Evolutionary conservation across 2,888 invertebrate genomes (phyloP).

Genomic region (Periphyllus acericola): DNA sequence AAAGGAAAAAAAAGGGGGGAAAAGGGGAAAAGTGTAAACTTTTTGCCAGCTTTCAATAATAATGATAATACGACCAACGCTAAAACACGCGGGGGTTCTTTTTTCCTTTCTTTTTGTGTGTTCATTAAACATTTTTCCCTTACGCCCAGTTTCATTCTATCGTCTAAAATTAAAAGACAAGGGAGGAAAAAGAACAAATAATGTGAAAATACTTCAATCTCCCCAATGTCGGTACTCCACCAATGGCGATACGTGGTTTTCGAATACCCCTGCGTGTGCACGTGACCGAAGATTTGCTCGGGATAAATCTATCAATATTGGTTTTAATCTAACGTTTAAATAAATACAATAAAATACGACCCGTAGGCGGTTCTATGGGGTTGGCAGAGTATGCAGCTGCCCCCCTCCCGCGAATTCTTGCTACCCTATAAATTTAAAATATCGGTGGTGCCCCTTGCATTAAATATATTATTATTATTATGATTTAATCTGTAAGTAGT

Average conservation of each 20-base stretch:
- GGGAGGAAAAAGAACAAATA: constrained; percentile 47
- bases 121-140: constrained; percentile 49
- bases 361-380: too few species aligned
- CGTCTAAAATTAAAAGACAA: constrained; percentile 53
- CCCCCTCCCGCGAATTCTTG: too few species aligned
- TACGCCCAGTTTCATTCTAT: constrained; percentile 31
- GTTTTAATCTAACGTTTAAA: background rate
- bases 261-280: background rate
- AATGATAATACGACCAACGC: constrained; percentile 34
- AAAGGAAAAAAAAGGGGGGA: constrained; percentile 15
- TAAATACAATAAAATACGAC: too few species aligned
- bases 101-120: constrained; percentile 33
- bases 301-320: constrained; percentile 3
- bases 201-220: constrained; percentile 44
- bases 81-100: constrained; percentile 34
- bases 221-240: constrained; percentile 24
- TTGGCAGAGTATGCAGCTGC: too few species aligned
- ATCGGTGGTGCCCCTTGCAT: too few species aligned
- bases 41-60: constrained; percentile 47
- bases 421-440: too few species aligned
- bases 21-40: constrained; percentile 41
- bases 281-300: background rate
- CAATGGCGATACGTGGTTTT: constrained; percentile 21
- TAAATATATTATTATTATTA: too few species aligned
- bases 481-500: too few species aligned